Evolutionary conservation across 1,140 invertebrate genomes (phyloP), one percentile per base, ranked within the genome.

Genomic region (Bradynema listronoti): DNA sequence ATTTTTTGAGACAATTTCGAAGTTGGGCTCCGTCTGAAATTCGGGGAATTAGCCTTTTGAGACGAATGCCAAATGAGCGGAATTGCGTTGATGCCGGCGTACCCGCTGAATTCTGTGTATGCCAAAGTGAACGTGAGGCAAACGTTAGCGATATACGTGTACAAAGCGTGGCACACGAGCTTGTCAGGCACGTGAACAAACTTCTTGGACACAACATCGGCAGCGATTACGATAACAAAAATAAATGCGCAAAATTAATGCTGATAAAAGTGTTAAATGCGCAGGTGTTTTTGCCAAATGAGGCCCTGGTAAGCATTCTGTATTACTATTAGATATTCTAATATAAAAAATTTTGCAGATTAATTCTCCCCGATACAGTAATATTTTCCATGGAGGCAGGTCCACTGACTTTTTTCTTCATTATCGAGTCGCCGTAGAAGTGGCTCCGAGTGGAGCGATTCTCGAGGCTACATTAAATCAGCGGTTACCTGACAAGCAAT

Each of bases 101-200:
- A 39, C 65, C 78, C 1, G 71, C 78, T 27, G 81, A 82, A 56
- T 81, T 79, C 75, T 82, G 81, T 58, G 73, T 79, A 45, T 82
- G 81, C 68, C 63, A 80, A 42, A 36, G 52, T 30, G 68, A 69
- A 52, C 58, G 61, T 24, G 14, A 25, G 11, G 52, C 72, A n/a
- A 51, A 61, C 32, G 47, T 68, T n/a, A 58, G 39, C 7, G 56
- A 72, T 33, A 45, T 59, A 30, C 54, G 45, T 34, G 58, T 73
- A 9, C 22, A 52, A 32, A 11, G 56, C 30, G 65, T 72, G 30
- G 72, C 77, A 1, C 5, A 66, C n/a, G 56, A 61, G 22, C 36
- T 80, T 7, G 49, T 80, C 14, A 39, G 45, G 3, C 64, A 73
- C 49, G 69, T 80, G 22, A 80, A 80, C 56, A 58, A 61, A 33